These are phyloP conservation scores for Volucella zonaria DNA, from an alignment of 2,888 invertebrate species.

Conservation along the genomic window DNA sequence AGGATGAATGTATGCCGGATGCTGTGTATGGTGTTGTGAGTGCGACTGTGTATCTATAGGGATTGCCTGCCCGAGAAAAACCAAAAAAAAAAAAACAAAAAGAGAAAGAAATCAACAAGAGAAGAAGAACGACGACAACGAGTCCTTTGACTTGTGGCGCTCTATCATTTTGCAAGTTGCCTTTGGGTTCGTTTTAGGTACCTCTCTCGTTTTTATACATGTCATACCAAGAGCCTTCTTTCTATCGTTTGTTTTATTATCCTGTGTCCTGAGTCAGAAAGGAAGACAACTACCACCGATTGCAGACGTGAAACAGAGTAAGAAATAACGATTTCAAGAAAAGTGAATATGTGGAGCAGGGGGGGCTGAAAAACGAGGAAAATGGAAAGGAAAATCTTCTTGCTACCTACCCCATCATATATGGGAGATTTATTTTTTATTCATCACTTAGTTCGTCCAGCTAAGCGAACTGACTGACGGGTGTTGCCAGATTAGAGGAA, in stretches of 20 bases:
- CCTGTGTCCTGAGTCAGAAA: constrained; percentile 48
- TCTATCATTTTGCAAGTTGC: constrained; percentile 10
- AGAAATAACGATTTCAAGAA: constrained; percentile 49
- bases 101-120: background rate
- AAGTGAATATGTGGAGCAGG: constrained; percentile 4
- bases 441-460: constrained; percentile 30
- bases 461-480: constrained; percentile 35
- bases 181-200: background rate
- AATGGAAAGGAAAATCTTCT: background rate
- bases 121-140: background rate
- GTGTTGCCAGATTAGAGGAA: constrained; percentile 60
- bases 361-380: constrained; percentile 21
- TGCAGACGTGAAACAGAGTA: constrained; percentile 43
- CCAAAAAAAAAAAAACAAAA: constrained; percentile 21
- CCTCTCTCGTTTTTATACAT: constrained; percentile 6
- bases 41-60: too few relatives aligned
- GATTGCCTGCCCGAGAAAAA: constrained; percentile 14
- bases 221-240: too few relatives aligned
- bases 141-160: constrained; percentile 60
- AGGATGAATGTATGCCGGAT: constrained; percentile 19
- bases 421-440: constrained; percentile 62
- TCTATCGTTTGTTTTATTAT: constrained; percentile 40
- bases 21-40: constrained; percentile 12
- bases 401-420: constrained; percentile 35
- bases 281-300: constrained; percentile 2